phyloP scores from a whole-genome alignment of 1,140 invertebrate genomes.

The Argopecten irradians region DNA sequence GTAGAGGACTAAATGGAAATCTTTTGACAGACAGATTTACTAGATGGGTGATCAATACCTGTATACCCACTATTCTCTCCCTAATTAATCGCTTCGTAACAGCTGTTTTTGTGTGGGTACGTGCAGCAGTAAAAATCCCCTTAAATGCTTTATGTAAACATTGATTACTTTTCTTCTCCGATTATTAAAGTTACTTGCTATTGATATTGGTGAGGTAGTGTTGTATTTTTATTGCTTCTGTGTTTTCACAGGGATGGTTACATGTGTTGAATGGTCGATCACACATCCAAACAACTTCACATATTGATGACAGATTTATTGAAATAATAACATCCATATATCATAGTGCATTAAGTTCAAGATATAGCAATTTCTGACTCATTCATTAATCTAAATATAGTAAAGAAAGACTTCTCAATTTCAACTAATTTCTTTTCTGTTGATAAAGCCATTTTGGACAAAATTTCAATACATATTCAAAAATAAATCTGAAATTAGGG shows the following conservation, averaged over 20 bases:
- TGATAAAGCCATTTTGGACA: too few species aligned
- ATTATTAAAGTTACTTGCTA: conserved; percentile 23
- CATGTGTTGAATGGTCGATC: not conserved
- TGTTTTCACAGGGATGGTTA: not conserved
- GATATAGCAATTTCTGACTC: not conserved
- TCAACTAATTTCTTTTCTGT: too few species aligned
- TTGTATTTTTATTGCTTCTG: conserved; percentile 18
- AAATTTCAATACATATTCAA: too few species aligned
- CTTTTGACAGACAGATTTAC: conserved; percentile 9
- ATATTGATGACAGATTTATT: not conserved
- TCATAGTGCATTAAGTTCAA: not conserved
- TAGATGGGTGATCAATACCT: not conserved
- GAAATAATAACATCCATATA: not conserved
- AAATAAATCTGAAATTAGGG: too few species aligned
- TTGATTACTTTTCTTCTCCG: conserved; percentile 17
- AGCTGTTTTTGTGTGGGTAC: conserved; percentile 4
- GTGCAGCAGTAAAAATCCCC: not conserved
- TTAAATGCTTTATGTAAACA: conserved; percentile 23
- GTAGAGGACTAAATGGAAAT: not conserved
- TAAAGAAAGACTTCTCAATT: too few species aligned
- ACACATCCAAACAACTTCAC: not conserved
- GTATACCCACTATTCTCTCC: not conserved
- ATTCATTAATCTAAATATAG: too few species aligned
- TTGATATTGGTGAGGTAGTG: not conserved
- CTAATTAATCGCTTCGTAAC: conserved; percentile 6